Conservation (phyloP, 2,113 vertebrate genomes). For the Calidris pygmaea region DNA sequence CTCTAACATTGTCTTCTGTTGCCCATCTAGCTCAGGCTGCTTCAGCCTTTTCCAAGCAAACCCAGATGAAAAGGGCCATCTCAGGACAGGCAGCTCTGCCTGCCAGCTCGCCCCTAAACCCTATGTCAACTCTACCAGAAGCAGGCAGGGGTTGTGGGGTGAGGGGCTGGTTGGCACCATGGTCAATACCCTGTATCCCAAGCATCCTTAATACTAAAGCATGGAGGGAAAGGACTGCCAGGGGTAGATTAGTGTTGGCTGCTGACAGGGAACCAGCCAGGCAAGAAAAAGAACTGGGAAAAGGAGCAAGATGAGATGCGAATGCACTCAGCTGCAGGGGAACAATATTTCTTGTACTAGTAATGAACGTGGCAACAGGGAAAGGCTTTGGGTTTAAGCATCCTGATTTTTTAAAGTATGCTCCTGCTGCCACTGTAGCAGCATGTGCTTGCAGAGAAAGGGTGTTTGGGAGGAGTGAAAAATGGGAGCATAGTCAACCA, state of each 20-base stretch:
- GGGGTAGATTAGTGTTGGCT: conserved; percentile 9
- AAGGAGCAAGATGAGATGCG: neutral
- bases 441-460: neutral
- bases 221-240: neutral
- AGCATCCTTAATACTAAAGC: neutral
- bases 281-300: conserved; percentile 1
- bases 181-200: neutral
- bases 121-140: neutral
- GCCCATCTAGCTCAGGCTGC: neutral
- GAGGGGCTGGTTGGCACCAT: neutral
- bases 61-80: neutral
- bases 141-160: neutral
- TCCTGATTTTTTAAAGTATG: neutral
- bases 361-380: neutral
- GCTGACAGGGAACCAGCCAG: neutral
- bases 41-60: neutral
- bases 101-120: neutral
- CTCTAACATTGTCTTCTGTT: conserved; percentile 8
- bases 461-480: neutral
- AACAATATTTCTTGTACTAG: conserved; percentile 10
- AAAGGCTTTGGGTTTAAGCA: neutral
- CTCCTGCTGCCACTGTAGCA: neutral
- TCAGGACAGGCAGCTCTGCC: neutral
- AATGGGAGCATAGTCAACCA: neutral
- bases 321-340: neutral